Base-by-base conservation (phyloP, 2,888 invertebrate genomes). In the Hemicrepidius hirtus region DNA sequence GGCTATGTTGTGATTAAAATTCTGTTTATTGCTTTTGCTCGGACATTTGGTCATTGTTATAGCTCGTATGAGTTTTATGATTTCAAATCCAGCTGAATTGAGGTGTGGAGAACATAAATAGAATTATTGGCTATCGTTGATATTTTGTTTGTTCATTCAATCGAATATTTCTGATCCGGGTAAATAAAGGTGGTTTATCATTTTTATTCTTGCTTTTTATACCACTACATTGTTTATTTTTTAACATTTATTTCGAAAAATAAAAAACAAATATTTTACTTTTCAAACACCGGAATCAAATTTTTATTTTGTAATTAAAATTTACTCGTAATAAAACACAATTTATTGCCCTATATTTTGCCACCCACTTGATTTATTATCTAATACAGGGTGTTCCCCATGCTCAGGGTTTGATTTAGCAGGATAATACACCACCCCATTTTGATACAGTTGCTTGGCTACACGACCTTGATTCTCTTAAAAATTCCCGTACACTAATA, bases 1-100 rank as follows among this genome's bases (percentile, higher is more conserved):
- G 86, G 82, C 82, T 85, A 84, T 85, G 84, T 84, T 83, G 85
- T 85, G 86, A 86, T 86, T 86, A 86, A 86, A 86, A 85, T 84
- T 84, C 83, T 82, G 84, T 85, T 86, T 86, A 85, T 86, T 85
- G 85, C 85, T 83, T 82, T 79, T 79, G 75, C 80, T 77, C 75
- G 77, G 75, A 81, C 80, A 77, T 83, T 79, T 77, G 76, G 80
- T 80, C 83, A 82, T 80, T 84, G 84, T 84, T 82, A 82, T 81
- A 76, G 81, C 80, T 75, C 78, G 79, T 78, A 79, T 77, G 82
- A 83, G 80, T 85, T 85, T 85, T 84, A 85, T 82, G 84, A 80
- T 83, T 82, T 78, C 77, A 77, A 81, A 81, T 80, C 76, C 77
- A 76, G 74, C 69, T 77, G 79, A 80, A 79, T 80, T 78, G 82